Evolutionary conservation across 2,797 vertebrate genomes (phyloP), one percentile per base, ranked within the genome.

Genomic region (Rhinophrynus dorsalis): DNA sequence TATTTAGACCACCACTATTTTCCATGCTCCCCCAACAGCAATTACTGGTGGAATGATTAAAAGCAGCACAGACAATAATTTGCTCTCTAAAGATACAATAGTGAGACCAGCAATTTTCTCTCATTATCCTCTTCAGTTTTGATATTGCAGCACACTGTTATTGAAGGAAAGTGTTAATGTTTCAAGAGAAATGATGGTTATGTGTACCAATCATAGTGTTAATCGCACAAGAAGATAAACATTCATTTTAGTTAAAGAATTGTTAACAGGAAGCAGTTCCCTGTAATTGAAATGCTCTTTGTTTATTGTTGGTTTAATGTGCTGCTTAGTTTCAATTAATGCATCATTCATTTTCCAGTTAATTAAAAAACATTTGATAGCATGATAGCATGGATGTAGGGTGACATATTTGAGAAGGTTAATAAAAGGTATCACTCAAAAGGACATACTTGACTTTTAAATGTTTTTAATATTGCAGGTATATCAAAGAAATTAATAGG

Each of bases 1-100:
- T 83, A 85, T 83, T 86, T 86, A 85, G 74, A 74, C 84, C 79
- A 77, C 77, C 79, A 83, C 58, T 56, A 82, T 85, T 82, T 75
- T 68, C 60, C 51, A 48, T 81, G 75, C 30, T 69, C 81, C 68
- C 76, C 81, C 76, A 74, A 71, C 85, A 77, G 83, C 80, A 90
- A 89, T 89, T 86, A 89, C 61, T 75, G 69, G 26, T 26, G 10
- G 55, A 83, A 86, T 79, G 64, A 81, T 67, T 82, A 79, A 82
- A 87, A 82, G 75, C 68, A 79, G 67, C n/a, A 59, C 77, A 77
- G 33, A 38, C 29, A 78, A 33, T 75, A 85, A 82, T 79, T 76
- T 79, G 75, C 62, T 84, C 80, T 82, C 79, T 70, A 76, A 80
- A 71, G 80, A 85, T 81, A 64, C 48, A 69, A 55, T 70, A 83